phyloP scores from a whole-genome alignment of 1,140 invertebrate genomes.

The Streblospio benedicti region DNA sequence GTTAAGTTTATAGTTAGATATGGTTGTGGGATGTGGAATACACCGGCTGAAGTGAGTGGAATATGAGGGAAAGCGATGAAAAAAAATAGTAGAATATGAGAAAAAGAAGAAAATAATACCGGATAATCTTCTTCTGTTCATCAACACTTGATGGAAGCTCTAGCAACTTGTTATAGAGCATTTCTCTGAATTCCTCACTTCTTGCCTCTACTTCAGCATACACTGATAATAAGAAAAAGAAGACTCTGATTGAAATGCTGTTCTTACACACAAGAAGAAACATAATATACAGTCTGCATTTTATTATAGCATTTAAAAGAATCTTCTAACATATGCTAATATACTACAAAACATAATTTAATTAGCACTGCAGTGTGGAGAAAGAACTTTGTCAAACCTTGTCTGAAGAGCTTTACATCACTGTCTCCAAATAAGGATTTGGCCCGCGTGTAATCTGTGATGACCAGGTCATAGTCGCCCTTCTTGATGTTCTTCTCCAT shows the following conservation, averaged over 20 bases:
- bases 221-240: constrained; percentile 49
- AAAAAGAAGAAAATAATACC: no score
- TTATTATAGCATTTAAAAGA: no score
- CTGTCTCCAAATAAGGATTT: constrained; percentile 93
- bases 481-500: constrained; percentile 89
- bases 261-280: no score
- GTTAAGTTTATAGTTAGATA: no score
- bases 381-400: constrained; percentile 43
- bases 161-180: constrained; percentile 71
- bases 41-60: no score
- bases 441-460: constrained; percentile 93
- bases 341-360: no score
- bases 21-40: no score
- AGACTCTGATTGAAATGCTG: no score
- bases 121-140: constrained; percentile 85
- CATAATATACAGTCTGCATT: no score
- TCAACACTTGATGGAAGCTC: constrained; percentile 80
- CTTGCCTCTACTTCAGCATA: constrained; percentile 81
- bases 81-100: no score
- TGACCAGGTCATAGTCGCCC: constrained; percentile 92
- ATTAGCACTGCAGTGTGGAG: no score
- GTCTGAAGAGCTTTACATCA: constrained; percentile 67
- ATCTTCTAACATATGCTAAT: background rate
- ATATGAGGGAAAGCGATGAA: no score
- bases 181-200: constrained; percentile 69